Evolutionary conservation across 1,140 invertebrate genomes (phyloP).

Genomic region (Watersipora subatra): DNA sequence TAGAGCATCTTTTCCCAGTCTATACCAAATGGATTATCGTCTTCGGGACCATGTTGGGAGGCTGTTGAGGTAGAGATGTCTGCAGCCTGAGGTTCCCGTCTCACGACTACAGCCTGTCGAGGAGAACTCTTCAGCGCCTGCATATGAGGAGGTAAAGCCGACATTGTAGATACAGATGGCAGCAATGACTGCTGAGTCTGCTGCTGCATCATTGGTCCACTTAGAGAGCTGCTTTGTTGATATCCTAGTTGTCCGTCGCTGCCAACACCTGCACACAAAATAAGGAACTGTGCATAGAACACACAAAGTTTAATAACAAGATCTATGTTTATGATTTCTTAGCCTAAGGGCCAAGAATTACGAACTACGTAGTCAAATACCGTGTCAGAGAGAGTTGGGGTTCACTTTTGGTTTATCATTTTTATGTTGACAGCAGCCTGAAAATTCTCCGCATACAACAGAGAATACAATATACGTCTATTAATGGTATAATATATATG

Average conservation of each 20-base stretch:
- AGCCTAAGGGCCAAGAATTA: neutral
- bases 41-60: neutral
- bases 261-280: neutral
- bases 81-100: neutral
- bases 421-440: neutral
- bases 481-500: no score
- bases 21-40: slow-evolving; percentile 1
- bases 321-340: neutral
- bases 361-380: no score
- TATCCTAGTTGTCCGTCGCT: neutral
- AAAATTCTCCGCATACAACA: no score
- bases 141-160: neutral
- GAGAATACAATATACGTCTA: no score
- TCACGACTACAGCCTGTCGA: neutral
- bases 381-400: neutral
- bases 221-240: neutral
- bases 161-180: neutral
- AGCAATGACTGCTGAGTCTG: neutral
- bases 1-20: slow-evolving; percentile 1
- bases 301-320: neutral
- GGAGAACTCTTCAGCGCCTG: neutral
- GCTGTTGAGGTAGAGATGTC: neutral
- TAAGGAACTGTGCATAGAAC: neutral
- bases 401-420: neutral
- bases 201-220: neutral